Base-by-base conservation (phyloP, 2,888 invertebrate species). In the Thysanoteuthis rhombus region DNA sequence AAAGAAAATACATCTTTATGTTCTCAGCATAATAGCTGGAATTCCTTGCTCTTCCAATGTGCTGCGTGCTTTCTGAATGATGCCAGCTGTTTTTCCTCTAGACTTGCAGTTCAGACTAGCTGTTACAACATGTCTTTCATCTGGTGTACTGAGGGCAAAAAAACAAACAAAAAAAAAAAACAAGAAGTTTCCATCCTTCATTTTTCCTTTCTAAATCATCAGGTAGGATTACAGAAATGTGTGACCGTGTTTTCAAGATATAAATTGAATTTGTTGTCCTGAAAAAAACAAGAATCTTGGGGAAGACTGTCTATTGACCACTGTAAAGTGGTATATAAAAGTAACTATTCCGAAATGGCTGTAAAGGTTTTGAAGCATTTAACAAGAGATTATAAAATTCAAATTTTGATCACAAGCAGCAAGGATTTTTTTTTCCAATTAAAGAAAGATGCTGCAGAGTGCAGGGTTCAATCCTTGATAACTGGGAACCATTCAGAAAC, bases 11-110 rank as follows among this genome's bases (percentile, higher is more conserved):
- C 75, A 75, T 8, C 10, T n/a, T 75, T 28, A 58, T 75, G n/a
- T 75, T 75, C n/a, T 75, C 10, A n/a, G n/a, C 75, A 75, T 75
- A 75, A 75, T 75, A 75, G 75, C 75, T 75, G 75, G 36, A 75
- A 75, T 75, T 75, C 75, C 75, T 75, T 75, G n/a, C 75, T 75
- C n/a, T n/a, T n/a, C 75, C 75, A 75, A 75, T 75, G n/a, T 75
- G 75, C n/a, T 75, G 75, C 75, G 4, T 36, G 10, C 16, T 75
- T 75, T 75, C 75, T 75, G 12, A n/a, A 75, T n/a, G 75, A n/a
- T 75, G 75, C n/a, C n/a, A 36, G n/a, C 12, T 75, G 22, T 75
- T 32, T 58, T 75, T n/a, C 12, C 19, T n/a, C 10, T 75, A 75
- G n/a, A n/a, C n/a, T 16, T 36, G 1, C 75, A n/a, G 75, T n/a